These are phyloP conservation scores for Bruchidius siliquastri DNA, from an alignment of 2,888 invertebrate genomes.

Conservation along the genomic window DNA sequence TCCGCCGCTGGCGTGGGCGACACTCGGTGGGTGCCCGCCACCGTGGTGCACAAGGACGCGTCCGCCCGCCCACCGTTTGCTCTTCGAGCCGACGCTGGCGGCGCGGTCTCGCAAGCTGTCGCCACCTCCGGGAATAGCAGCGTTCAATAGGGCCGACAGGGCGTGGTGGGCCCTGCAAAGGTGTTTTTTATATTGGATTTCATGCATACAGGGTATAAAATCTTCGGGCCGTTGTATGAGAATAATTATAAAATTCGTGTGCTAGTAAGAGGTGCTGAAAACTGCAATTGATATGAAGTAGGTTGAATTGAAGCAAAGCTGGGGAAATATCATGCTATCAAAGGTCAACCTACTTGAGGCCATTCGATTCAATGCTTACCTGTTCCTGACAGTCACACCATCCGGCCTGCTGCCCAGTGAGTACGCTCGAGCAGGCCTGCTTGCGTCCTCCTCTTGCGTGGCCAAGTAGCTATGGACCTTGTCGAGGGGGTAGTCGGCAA, in stretches of 20 bases:
- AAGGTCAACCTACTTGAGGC: too few species aligned
- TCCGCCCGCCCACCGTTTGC: constrained; percentile 47
- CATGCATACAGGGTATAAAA: too few species aligned
- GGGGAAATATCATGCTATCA: too few species aligned
- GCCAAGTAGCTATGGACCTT: constrained; percentile 73
- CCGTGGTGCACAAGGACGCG: constrained; percentile 29
- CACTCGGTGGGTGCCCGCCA: constrained; percentile 8
- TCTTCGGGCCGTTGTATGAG: too few species aligned
- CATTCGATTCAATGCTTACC: too few species aligned
- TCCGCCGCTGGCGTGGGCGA: constrained; percentile 34
- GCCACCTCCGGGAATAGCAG: constrained; percentile 19
- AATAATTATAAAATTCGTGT: too few species aligned
- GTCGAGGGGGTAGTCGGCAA: constrained; percentile 75
- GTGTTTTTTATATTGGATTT: too few species aligned
- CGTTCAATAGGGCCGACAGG: not conserved
- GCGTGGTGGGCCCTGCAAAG: not conserved
- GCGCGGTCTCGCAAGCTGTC: constrained; percentile 63
- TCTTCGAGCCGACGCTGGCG: constrained; percentile 71
- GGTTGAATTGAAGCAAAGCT: too few species aligned
- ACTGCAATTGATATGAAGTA: too few species aligned
- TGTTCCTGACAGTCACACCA: constrained; percentile 35
- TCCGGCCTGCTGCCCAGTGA: constrained; percentile 81
- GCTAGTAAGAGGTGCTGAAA: too few species aligned
- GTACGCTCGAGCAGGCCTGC: constrained; percentile 71
- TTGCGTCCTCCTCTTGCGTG: constrained; percentile 53